These are phyloP conservation scores for Macaria notata DNA, from an alignment of 2,888 invertebrate species.

Conservation along the genomic window DNA sequence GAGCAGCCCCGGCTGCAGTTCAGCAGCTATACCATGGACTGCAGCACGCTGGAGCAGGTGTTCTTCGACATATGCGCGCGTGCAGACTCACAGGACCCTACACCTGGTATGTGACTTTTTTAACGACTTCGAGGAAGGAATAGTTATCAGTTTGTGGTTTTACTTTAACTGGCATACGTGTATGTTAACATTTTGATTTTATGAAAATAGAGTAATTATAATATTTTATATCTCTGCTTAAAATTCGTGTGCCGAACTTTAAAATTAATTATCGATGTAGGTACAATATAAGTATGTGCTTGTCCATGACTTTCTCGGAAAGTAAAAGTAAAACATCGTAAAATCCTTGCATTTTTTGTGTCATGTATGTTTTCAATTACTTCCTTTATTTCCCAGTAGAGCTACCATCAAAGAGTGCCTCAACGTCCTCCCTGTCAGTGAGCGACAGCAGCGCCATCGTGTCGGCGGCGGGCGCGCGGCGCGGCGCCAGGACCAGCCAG, in stretches of 20 bases:
- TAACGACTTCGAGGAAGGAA: too few relatives aligned
- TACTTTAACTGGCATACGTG: too few relatives aligned
- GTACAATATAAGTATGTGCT: too few relatives aligned
- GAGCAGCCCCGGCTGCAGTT: conserved; percentile 66
- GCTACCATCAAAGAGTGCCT: conserved; percentile 55
- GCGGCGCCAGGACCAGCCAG: conserved; percentile 6
- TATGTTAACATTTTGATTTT: too few relatives aligned
- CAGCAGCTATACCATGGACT: conserved; percentile 77
- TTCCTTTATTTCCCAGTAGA: conserved; percentile 39
- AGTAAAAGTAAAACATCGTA: too few relatives aligned
- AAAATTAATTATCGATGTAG: too few relatives aligned
- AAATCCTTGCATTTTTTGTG: too few relatives aligned
- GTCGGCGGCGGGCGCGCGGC: conserved; percentile 11
- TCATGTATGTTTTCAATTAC: background rate
- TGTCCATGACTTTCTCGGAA: too few relatives aligned
- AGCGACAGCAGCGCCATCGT: conserved; percentile 35
- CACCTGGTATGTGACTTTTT: conserved; percentile 39
- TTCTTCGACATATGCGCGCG: conserved; percentile 79
- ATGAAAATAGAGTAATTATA: too few relatives aligned
- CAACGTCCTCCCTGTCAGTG: conserved; percentile 49
- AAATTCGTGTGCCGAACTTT: too few relatives aligned
- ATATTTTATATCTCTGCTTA: too few relatives aligned
- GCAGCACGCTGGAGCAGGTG: conserved; percentile 85
- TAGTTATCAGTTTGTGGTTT: too few relatives aligned
- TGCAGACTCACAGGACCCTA: conserved; percentile 49